These are phyloP conservation scores for Dermochelys coriacea DNA, from an alignment of 2,797 vertebrate species.

Conservation along the genomic window DNA sequence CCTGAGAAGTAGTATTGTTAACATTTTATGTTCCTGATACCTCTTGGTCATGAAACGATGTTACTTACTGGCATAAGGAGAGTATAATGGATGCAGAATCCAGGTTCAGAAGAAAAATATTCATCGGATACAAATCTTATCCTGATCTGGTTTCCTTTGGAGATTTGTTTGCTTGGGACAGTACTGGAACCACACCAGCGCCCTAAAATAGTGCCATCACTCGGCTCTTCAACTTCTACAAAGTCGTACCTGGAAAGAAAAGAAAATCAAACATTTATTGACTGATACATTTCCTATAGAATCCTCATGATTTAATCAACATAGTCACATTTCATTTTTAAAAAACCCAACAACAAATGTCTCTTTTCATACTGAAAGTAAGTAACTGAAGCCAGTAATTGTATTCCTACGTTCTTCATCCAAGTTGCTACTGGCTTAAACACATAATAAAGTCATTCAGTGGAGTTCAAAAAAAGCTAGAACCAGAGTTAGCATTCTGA, in stretches of 20 bases:
- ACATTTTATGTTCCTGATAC: conserved; percentile 33
- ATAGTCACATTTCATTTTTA: not conserved
- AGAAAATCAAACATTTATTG: conserved; percentile 49
- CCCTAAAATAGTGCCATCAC: conserved; percentile 89
- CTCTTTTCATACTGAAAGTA: not conserved
- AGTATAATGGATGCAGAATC: conserved; percentile 95
- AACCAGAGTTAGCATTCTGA: conserved; percentile 46
- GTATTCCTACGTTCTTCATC: conserved; percentile 19
- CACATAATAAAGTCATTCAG: conserved; percentile 35
- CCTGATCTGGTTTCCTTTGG: conserved; percentile 94
- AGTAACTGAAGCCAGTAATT: conserved; percentile 26
- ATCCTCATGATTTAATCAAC: not conserved
- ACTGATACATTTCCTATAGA: not conserved
- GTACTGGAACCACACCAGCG: conserved; percentile 95
- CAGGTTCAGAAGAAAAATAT: conserved; percentile 96
- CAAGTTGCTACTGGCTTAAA: conserved; percentile 51
- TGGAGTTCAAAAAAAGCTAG: conserved; percentile 33
- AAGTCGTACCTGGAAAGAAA: conserved; percentile 92
- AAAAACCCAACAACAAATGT: not conserved
- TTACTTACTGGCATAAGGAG: conserved; percentile 88
- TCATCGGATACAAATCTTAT: conserved; percentile 96
- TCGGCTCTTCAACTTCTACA: conserved; percentile 95
- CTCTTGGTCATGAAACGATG: not conserved
- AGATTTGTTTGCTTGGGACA: conserved; percentile 86
- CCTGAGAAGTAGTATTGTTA: conserved; percentile 27